These are phyloP conservation scores for Glareola pratincola DNA, from an alignment of 2,113 vertebrate species.

Conservation along the genomic window DNA sequence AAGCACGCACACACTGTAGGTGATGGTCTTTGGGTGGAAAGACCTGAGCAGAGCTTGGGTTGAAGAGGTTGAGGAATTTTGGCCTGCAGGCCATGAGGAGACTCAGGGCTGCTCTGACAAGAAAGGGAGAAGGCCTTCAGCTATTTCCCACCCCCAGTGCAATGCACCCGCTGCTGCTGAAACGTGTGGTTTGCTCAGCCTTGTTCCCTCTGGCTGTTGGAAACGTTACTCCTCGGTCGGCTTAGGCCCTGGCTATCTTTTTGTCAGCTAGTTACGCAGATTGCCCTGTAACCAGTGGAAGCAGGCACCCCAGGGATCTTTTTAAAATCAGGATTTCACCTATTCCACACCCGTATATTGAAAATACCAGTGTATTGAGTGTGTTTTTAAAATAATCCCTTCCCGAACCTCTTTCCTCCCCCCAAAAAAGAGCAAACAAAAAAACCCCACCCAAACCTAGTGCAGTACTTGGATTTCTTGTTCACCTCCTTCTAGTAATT, in stretches of 20 bases:
- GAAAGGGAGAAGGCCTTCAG: background rate
- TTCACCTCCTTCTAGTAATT: no score
- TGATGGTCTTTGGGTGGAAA: background rate
- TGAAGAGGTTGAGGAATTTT: background rate
- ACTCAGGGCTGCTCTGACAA: background rate
- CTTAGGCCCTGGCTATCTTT: background rate
- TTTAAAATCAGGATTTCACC: background rate
- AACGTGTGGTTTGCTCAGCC: background rate
- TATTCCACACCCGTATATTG: no score
- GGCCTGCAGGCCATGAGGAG: background rate
- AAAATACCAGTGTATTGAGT: background rate
- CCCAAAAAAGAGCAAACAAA: background rate
- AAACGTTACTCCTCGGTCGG: background rate
- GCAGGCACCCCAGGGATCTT: background rate
- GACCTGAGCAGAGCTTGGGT: background rate
- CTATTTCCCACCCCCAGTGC: background rate
- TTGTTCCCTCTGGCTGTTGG: background rate
- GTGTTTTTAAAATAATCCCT: background rate
- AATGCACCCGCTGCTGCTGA: background rate
- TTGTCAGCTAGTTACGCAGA: background rate
- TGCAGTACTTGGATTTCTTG: background rate
- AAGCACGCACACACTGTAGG: background rate
- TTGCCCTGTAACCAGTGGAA: background rate
- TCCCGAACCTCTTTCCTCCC: background rate
- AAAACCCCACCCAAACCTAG: fast-evolving